Evolutionary conservation across 2,888 invertebrate species (phyloP).

Genomic region (Tetramorium bicarinatum): DNA sequence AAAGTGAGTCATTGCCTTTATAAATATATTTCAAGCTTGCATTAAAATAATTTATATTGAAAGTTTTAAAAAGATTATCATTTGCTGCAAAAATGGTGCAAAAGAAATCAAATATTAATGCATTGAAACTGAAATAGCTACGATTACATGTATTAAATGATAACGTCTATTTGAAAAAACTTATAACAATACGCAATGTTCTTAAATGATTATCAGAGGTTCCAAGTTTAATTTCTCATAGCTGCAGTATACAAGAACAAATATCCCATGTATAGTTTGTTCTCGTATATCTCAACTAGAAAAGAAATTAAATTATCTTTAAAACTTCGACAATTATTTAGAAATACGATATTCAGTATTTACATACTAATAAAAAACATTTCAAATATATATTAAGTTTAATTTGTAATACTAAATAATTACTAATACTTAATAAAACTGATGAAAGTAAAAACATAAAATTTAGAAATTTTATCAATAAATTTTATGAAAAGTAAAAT

Average conservation of each 20-base stretch:
- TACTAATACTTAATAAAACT: not conserved
- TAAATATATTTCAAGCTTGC: conserved; percentile 3
- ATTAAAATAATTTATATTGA: not conserved
- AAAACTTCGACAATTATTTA: no score
- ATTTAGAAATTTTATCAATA: not conserved
- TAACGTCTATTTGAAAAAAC: not conserved
- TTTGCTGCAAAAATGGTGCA: not conserved
- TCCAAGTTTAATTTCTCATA: no score
- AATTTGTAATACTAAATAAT: not conserved
- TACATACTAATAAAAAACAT: not conserved
- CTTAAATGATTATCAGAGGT: no score
- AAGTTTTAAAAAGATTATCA: not conserved
- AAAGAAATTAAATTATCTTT: no score
- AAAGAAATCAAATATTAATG: not conserved
- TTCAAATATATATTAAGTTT: not conserved
- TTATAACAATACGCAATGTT: not conserved
- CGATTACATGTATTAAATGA: not conserved
- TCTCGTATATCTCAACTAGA: no score
- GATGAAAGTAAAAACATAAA: not conserved
- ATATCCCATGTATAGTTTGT: no score
- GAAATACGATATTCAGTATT: no score
- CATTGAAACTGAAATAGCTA: not conserved
- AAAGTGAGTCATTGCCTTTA: conserved; percentile 21
- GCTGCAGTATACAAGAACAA: no score
- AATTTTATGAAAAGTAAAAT: not conserved